A percentile compares a stretch with the other conserved stretches of the same genome.
These are phyloP conservation scores for Callosobruchus maculatus DNA, from an alignment of 2,888 invertebrate species.

Conservation along the genomic window DNA sequence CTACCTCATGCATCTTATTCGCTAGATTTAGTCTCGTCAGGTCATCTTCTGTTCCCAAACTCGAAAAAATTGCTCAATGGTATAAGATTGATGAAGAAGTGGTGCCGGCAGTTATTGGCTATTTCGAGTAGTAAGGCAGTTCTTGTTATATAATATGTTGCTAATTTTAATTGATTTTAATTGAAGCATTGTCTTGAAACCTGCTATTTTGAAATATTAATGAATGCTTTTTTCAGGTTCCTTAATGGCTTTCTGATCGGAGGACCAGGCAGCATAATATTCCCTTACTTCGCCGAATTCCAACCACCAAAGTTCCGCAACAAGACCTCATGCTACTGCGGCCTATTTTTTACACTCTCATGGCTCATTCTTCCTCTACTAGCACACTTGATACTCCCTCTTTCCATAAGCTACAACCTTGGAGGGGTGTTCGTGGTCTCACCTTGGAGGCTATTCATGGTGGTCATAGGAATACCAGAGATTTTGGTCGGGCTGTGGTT, in stretches of 20 bases:
- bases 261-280: constrained; percentile 45
- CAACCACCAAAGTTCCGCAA: constrained; percentile 58
- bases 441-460: constrained; percentile 73
- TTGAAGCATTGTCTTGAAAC: too few relatives aligned
- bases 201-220: too few relatives aligned
- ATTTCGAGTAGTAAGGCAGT: too few relatives aligned
- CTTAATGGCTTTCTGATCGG: constrained; percentile 58
- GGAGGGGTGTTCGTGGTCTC: constrained; percentile 52
- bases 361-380: constrained; percentile 63
- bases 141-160: too few relatives aligned
- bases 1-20: too few relatives aligned
- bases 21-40: too few relatives aligned
- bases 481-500: constrained; percentile 56
- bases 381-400: constrained; percentile 37
- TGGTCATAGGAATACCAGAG: constrained; percentile 63
- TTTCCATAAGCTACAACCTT: constrained; percentile 24
- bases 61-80: too few relatives aligned
- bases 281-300: constrained; percentile 65
- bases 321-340: constrained; percentile 60
- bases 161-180: too few relatives aligned
- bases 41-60: too few relatives aligned
- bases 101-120: too few relatives aligned
- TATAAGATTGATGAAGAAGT: too few relatives aligned
- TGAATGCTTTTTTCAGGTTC: constrained; percentile 45
- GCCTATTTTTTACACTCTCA: constrained; percentile 61